Evolutionary conservation across 2,113 vertebrate genomes (phyloP), one percentile per base, ranked within the genome.

Genomic region (Charadrius vociferus): DNA sequence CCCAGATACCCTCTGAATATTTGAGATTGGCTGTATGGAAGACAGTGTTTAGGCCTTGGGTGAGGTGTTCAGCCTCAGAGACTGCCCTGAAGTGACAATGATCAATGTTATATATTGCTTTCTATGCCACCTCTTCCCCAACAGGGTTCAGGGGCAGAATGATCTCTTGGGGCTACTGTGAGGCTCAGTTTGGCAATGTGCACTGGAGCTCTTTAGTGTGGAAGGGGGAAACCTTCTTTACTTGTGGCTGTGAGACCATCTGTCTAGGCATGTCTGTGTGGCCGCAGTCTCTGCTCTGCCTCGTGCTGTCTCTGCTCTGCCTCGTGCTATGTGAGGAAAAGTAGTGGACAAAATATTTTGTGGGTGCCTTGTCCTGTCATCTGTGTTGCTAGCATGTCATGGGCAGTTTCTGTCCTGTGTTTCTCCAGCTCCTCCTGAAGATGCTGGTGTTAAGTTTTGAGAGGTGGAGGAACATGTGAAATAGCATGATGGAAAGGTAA

Each of bases 301-400:
- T 81, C 1, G 0, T 67, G 20, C 11, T 20, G 34, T 17, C 36
- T 68, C 22, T 50, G 55, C 81, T 88, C 61, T 58, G 50, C 23
- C 24, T 81, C 1, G 0, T 67, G 21, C 11, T 20, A 52, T 47
- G 9, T 26, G 36, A 88, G 43, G 30, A 77, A 72, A 68, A 68
- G 41, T 21, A 53, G 65, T 11, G n/a, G 62, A 26, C 8, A 47
- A 55, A 55, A 41, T 32, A 32, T 36, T 88, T 73, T 47, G 14
- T 68, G 72, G 10, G 12, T 78, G 27, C 19, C 30, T 81, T 45
- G 24, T 53, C 36, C 45, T 45, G 8, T 50, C 26, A 36, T 16
- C 49, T 39, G 36, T 1, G 0, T 47, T 80, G 34, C 58, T 36
- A 6, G 15, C 1, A 1, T 15, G 22, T 47, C 21, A 16, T 4